Conservation (phyloP, 2,888 invertebrate species). For the Geophilus truncorum region DNA sequence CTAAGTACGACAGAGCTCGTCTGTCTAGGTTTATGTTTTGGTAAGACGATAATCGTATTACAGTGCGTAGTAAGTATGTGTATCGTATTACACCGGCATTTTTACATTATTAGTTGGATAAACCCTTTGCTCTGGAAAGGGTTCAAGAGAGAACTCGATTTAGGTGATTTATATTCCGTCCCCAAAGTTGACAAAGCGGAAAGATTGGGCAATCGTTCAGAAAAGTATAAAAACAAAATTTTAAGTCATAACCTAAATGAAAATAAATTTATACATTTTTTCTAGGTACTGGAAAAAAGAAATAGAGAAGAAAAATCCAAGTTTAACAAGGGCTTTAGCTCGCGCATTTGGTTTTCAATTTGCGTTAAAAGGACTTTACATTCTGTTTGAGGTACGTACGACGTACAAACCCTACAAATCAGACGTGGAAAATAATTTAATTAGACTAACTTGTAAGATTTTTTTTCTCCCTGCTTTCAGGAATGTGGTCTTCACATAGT, state of each 20-base stretch:
- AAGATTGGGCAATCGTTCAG: slow-evolving; percentile 61
- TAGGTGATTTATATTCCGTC: slow-evolving; percentile 68
- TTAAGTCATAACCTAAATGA: neutral
- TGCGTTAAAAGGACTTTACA: slow-evolving; percentile 49
- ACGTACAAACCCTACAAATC: no score
- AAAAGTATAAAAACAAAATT: slow-evolving; percentile 52
- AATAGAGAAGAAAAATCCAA: slow-evolving; percentile 49
- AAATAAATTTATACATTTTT: neutral
- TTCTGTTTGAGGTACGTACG: slow-evolving; percentile 48
- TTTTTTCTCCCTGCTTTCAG: neutral
- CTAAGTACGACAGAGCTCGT: neutral
- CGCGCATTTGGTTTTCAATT: slow-evolving; percentile 52
- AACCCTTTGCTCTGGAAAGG: slow-evolving; percentile 71
- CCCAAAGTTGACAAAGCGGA: slow-evolving; percentile 65
- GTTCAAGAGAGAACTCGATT: slow-evolving; percentile 63
- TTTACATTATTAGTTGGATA: slow-evolving; percentile 68
- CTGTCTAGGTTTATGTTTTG: neutral
- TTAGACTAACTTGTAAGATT: no score
- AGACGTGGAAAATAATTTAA: no score
- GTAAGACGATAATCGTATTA: neutral
- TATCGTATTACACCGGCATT: no score
- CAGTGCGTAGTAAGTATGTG: no score
- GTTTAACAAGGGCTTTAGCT: slow-evolving; percentile 51
- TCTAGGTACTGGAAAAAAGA: slow-evolving; percentile 55
- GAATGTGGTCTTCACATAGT: slow-evolving; percentile 43